Conservation (phyloP, 1,140 invertebrate species). For the Sminthurinus signatus region DNA sequence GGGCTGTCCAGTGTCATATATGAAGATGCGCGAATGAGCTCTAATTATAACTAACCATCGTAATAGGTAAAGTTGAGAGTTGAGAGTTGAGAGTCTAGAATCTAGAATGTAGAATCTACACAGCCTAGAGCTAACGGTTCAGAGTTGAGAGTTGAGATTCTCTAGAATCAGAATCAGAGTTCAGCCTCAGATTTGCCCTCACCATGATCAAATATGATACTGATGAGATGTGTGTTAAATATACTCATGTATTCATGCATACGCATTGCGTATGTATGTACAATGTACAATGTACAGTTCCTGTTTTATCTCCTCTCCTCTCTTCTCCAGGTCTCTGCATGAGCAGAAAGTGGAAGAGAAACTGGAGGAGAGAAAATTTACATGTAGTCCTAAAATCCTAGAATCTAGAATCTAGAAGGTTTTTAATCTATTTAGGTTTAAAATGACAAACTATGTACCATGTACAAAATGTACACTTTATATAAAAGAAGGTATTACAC, state of each 20-base stretch:
- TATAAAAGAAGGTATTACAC: too few relatives aligned
- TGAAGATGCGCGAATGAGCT: slow-evolving; percentile 32
- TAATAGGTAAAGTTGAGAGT: slow-evolving; percentile 25
- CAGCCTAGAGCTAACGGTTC: too few relatives aligned
- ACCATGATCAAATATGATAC: too few relatives aligned
- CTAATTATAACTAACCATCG: slow-evolving; percentile 33
- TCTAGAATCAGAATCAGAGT: not conserved
- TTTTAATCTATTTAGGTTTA: not conserved
- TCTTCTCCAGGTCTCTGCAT: not conserved
- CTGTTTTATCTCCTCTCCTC: slow-evolving; percentile 2
- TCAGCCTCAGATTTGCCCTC: too few relatives aligned
- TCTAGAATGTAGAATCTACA: too few relatives aligned
- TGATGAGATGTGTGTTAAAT: too few relatives aligned
- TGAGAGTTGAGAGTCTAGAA: not conserved
- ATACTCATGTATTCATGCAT: too few relatives aligned
- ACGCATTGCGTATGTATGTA: too few relatives aligned
- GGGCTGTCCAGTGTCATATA: slow-evolving; percentile 30
- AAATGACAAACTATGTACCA: slow-evolving; percentile 2
- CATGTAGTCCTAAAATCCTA: not conserved
- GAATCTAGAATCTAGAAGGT: not conserved
- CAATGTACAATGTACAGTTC: not conserved
- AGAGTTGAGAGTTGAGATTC: not conserved
- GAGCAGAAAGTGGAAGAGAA: too few relatives aligned
- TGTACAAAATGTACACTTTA: too few relatives aligned
- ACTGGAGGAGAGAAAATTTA: not conserved